These are phyloP conservation scores for Erythrocebus patas DNA, from an alignment of 2,113 vertebrate species.

Conservation along the genomic window DNA sequence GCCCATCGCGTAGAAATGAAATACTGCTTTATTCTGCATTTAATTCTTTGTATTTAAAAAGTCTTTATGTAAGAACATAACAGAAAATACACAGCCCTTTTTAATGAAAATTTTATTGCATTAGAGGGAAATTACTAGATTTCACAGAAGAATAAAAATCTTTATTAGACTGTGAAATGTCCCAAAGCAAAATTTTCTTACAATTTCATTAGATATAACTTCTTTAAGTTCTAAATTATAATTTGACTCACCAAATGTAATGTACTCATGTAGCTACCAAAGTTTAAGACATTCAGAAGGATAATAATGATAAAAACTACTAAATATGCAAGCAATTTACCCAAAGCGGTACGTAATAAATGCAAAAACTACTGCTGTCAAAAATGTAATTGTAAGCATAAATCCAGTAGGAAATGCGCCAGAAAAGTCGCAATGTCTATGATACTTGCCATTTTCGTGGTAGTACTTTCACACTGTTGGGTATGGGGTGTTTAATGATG, in stretches of 20 bases:
- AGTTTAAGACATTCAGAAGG: constrained; percentile 47
- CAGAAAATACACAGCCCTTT: background rate
- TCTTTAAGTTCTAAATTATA: constrained; percentile 49
- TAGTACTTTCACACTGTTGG: background rate
- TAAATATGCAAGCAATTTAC: constrained; percentile 41
- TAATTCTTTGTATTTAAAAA: background rate
- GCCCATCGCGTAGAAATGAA: background rate
- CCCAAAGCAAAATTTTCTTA: constrained; percentile 37
- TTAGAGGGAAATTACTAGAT: constrained; percentile 47
- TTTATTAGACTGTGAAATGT: constrained; percentile 54
- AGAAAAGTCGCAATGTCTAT: background rate
- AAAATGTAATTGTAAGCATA: constrained; percentile 14
- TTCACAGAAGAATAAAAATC: constrained; percentile 48
- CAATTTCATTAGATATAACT: constrained; percentile 52
- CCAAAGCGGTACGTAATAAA: constrained; percentile 41
- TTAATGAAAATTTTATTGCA: constrained; percentile 33
- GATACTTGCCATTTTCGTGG: background rate
- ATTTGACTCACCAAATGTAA: constrained; percentile 44
- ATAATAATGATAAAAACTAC: constrained; percentile 3
- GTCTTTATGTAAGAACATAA: constrained; percentile 27
- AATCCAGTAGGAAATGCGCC: background rate
- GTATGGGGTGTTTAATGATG: no score
- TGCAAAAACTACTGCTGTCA: background rate
- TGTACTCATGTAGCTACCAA: constrained; percentile 17
- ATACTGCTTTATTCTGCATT: constrained; percentile 16